Evolutionary conservation across 2,888 invertebrate genomes (phyloP).

Genomic region (Serripes groenlandicus): DNA sequence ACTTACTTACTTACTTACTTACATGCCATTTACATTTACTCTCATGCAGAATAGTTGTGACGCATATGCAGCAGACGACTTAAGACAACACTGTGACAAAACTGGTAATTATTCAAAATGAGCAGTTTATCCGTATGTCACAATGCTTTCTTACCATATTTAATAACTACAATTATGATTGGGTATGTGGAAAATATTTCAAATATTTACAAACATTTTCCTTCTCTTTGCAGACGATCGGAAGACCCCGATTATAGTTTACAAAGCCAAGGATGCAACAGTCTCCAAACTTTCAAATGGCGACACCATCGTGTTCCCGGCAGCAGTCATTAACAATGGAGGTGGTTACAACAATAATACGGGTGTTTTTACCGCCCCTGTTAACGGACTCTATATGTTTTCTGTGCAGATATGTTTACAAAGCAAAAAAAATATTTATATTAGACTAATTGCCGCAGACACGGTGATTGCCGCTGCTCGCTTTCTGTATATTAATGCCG

Average conservation of each 20-base stretch:
- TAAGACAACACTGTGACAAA: no score
- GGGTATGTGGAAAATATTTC: no score
- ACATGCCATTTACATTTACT: no score
- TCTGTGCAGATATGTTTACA: not conserved
- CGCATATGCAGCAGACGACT: no score
- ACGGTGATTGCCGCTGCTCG: not conserved
- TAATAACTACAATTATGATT: no score
- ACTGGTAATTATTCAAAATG: no score
- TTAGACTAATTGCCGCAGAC: not conserved
- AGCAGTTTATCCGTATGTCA: no score
- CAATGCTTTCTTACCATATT: no score
- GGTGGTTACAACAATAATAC: conserved; percentile 5
- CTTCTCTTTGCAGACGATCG: not conserved
- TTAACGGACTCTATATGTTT: not conserved
- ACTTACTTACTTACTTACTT: no score
- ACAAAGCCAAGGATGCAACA: not conserved
- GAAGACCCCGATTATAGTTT: not conserved
- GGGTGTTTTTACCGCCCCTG: conserved; percentile 7
- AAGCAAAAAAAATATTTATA: not conserved
- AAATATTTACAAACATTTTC: no score
- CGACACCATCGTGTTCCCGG: not conserved
- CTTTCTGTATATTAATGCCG: not conserved
- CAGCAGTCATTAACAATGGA: not conserved
- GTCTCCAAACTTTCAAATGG: not conserved
- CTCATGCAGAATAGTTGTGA: no score